Conservation (phyloP, 2,113 vertebrate genomes). For the Polypterus bichir region DNA sequence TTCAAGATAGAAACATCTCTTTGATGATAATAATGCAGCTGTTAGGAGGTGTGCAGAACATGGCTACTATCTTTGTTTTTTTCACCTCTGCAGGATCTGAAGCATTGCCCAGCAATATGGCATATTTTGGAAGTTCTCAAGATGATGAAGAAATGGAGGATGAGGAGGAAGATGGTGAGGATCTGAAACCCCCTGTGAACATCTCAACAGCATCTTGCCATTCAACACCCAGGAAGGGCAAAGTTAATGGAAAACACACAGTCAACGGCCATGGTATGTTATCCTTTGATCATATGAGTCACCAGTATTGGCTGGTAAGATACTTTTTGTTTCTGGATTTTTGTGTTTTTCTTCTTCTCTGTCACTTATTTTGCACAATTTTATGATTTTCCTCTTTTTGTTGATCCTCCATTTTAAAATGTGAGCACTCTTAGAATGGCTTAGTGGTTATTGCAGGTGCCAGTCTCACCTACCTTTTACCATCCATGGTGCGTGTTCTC, state of each 20-base stretch:
- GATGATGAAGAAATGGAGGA: slow-evolving; percentile 83
- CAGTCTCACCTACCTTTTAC: no score
- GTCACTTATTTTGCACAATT: slow-evolving; percentile 22
- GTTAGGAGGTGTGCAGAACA: no score
- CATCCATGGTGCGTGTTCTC: no score
- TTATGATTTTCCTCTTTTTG: slow-evolving; percentile 38
- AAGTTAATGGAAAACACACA: slow-evolving; percentile 64
- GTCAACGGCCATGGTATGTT: slow-evolving; percentile 82
- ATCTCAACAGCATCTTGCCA: slow-evolving; percentile 82
- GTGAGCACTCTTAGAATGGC: slow-evolving; percentile 24
- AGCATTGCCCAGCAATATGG: slow-evolving; percentile 90
- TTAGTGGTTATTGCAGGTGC: background rate
- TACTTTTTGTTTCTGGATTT: no score
- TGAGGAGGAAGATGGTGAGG: slow-evolving; percentile 70
- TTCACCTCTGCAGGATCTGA: slow-evolving; percentile 60
- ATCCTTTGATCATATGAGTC: background rate
- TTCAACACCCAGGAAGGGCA: slow-evolving; percentile 92
- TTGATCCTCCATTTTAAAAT: no score
- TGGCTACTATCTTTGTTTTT: background rate
- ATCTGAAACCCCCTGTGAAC: slow-evolving; percentile 56
- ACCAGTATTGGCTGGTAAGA: no score
- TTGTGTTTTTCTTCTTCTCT: no score
- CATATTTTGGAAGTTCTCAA: slow-evolving; percentile 95
- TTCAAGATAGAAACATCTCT: no score
- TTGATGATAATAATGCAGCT: no score